A percentile compares a stretch with the other conserved stretches of the same genome.
Evolutionary conservation across 1,140 invertebrate species (phyloP).

Genomic region (Stenopsyche tienmushanensis): DNA sequence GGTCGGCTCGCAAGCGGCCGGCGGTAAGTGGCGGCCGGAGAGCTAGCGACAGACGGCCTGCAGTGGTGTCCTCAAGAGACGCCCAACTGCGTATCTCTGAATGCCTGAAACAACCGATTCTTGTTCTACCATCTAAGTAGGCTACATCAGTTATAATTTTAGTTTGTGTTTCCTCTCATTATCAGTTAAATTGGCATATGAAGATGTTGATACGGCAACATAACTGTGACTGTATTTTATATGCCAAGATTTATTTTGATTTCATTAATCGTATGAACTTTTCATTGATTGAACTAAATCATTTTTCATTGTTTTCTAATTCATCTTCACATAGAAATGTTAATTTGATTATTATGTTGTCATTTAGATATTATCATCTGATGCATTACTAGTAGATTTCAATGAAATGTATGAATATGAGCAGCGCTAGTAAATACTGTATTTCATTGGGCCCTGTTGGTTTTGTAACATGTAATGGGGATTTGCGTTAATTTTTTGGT

Average conservation of each 20-base stretch:
- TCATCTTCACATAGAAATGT: too few species aligned
- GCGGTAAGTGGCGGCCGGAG: constrained; percentile 21
- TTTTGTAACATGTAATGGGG: not conserved
- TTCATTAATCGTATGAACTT: not conserved
- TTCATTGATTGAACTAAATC: not conserved
- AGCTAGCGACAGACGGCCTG: constrained; percentile 12
- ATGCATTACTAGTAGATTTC: not conserved
- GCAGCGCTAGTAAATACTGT: not conserved
- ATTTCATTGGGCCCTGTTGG: not conserved
- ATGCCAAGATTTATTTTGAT: not conserved
- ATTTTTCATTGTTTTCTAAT: not conserved
- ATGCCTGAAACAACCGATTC: constrained; percentile 18
- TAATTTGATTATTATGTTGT: not conserved
- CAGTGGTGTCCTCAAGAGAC: constrained; percentile 10
- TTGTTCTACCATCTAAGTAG: constrained; percentile 23
- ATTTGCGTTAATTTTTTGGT: not conserved
- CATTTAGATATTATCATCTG: not conserved
- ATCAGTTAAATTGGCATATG: not conserved
- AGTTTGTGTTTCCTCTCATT: not conserved
- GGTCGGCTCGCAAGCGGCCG: constrained; percentile 18
- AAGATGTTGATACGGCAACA: not conserved
- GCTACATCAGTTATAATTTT: constrained; percentile 18
- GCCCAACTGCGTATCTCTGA: constrained; percentile 18
- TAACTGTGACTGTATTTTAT: not conserved
- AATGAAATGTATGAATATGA: not conserved